Evolutionary conservation across 2,888 invertebrate species (phyloP).

Genomic region (Pristionchus maxplancki): DNA sequence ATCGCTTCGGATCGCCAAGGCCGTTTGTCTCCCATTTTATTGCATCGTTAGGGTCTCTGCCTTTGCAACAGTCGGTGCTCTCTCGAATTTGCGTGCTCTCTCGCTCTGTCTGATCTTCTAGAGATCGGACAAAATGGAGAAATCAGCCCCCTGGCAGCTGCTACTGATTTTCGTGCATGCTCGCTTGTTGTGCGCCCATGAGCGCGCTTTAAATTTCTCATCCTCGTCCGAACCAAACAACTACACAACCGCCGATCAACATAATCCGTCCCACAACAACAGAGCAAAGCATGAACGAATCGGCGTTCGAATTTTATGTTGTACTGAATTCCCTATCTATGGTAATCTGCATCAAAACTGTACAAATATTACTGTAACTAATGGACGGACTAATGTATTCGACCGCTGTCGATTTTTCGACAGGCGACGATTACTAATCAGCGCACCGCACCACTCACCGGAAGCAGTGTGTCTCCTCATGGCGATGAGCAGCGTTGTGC

Average conservation of each 20-base stretch:
- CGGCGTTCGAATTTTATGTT: no score
- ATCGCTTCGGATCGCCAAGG: not conserved
- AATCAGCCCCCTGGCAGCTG: not conserved
- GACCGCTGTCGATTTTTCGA: no score
- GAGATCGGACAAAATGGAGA: no score
- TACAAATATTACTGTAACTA: no score
- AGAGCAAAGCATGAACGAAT: not conserved
- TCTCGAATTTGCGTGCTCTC: not conserved
- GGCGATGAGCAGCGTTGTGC: slow-evolving; percentile 74
- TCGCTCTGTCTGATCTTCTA: no score
- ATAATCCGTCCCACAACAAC: not conserved
- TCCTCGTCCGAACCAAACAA: not conserved
- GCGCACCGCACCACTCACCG: no score
- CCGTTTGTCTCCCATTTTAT: not conserved
- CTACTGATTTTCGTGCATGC: not conserved
- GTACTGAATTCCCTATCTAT: no score
- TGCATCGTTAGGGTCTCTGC: not conserved
- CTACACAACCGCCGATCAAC: not conserved
- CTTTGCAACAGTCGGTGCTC: not conserved
- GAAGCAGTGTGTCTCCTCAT: slow-evolving; percentile 62
- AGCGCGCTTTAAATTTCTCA: not conserved
- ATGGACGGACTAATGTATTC: no score
- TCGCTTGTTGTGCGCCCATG: not conserved
- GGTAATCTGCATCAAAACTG: no score
- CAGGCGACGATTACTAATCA: no score